Evolutionary conservation across 2,888 invertebrate genomes (phyloP).

Genomic region (Conus canariensis): DNA sequence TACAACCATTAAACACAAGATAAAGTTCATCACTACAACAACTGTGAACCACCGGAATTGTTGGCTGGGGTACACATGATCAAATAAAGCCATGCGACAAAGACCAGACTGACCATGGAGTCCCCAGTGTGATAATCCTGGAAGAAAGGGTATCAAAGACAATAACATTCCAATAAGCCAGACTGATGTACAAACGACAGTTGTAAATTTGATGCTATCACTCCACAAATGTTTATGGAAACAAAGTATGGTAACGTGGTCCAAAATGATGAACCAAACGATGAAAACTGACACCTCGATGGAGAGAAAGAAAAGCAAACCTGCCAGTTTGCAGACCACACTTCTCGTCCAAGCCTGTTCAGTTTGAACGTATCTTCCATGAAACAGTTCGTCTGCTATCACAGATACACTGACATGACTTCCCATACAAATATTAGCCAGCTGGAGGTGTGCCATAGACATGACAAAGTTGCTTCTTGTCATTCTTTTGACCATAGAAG

Average conservation of each 20-base stretch:
- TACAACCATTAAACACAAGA: background rate
- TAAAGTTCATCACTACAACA: background rate
- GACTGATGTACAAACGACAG: too few species aligned
- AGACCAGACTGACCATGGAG: too few species aligned
- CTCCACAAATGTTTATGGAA: background rate
- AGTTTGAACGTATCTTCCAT: background rate
- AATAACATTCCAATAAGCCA: background rate
- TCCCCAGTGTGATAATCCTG: too few species aligned
- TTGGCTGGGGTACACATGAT: too few species aligned
- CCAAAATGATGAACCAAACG: background rate
- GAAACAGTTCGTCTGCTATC: background rate
- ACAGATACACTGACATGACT: background rate
- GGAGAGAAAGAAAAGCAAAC: conserved; percentile 4
- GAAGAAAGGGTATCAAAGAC: background rate
- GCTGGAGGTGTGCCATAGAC: background rate
- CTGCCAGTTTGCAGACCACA: background rate
- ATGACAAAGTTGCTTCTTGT: background rate
- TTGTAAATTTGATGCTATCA: too few species aligned
- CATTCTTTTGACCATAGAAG: background rate
- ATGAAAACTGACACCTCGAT: background rate
- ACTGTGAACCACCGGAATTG: background rate
- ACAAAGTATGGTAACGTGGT: background rate
- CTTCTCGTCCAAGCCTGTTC: conserved; percentile 16
- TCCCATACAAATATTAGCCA: background rate
- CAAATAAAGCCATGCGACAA: too few species aligned